These are phyloP conservation scores for Ia io DNA, from an alignment of 2,113 vertebrate genomes.

Conservation along the genomic window DNA sequence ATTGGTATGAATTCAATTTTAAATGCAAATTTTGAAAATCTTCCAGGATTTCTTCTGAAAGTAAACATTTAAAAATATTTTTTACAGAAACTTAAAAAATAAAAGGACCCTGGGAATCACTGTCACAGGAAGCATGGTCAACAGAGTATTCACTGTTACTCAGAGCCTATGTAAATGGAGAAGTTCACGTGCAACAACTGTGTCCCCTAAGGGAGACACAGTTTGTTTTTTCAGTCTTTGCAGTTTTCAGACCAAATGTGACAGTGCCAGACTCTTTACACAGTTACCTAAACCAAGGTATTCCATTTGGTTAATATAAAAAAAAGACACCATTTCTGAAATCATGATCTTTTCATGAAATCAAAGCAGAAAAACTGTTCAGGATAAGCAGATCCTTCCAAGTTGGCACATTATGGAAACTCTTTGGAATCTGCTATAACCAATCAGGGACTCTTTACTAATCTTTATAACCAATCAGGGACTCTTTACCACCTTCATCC, in stretches of 20 bases:
- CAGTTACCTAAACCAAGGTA: background rate
- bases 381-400: background rate
- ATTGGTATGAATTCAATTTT: background rate
- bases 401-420: background rate
- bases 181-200: background rate
- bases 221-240: background rate
- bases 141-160: rapidly evolving
- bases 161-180: too few relatives aligned
- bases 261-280: background rate
- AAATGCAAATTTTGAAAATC: background rate
- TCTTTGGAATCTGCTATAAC: slow-evolving; percentile 66
- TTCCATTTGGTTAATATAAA: background rate
- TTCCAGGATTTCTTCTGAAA: background rate
- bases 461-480: slow-evolving; percentile 33
- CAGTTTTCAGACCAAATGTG: background rate
- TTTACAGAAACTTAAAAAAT: background rate
- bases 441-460: slow-evolving; percentile 75
- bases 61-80: background rate
- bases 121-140: background rate
- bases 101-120: background rate
- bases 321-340: background rate
- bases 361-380: background rate
- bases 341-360: background rate
- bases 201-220: too few relatives aligned
- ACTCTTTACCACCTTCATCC: slow-evolving; percentile 71